Base-by-base conservation (phyloP, 2,888 invertebrate genomes). In the Leptopterna dolabrata region DNA sequence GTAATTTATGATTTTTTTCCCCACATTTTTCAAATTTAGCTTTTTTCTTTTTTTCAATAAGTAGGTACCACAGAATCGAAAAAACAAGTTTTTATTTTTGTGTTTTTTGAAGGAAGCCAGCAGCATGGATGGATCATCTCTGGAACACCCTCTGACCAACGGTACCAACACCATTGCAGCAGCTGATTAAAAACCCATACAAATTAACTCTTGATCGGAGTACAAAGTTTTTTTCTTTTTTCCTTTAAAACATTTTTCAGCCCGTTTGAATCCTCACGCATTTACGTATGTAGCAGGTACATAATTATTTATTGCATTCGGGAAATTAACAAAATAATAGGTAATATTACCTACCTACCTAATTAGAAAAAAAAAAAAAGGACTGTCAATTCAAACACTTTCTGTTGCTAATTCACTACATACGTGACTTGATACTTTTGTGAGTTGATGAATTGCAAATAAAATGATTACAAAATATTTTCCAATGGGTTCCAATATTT, bases 81-180 rank as follows among this genome's bases (percentile, higher is more conserved):
- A 63, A 63, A 63, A 19, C 63, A n/a, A 55, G 19, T 55, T 55
- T 84, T 73, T 55, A 11, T 24, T 63, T 63, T 63, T 47, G 71
- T 51, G 29, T 43, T 71, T 82, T 71, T 71, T 85, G 85, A 73
- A 85, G 85, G 85, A 85, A 47, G 85, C 85, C 16, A 85, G 85
- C 85, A 85, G 30, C 47, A 30, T 85, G 45, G 73, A 45, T 43
- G 85, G 73, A 85, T 7, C 85, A 13, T 73, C 85, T n/a, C 85
- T 76, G 73, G 85, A 30, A 71, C 85, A 45, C 47, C 6, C 71
- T 47, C 29, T 85, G 85, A 85, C 85, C 71, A 85, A 85, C 51
- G 85, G 85, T 30, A 29, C 85, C 85, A 85, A 73, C 47, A 16
- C 85, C 16, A 85, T 85, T 85, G 85, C 85, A 14, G 85, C 85